Evolutionary conservation across 2,888 invertebrate species (phyloP).

Genomic region (Idaea biselata): DNA sequence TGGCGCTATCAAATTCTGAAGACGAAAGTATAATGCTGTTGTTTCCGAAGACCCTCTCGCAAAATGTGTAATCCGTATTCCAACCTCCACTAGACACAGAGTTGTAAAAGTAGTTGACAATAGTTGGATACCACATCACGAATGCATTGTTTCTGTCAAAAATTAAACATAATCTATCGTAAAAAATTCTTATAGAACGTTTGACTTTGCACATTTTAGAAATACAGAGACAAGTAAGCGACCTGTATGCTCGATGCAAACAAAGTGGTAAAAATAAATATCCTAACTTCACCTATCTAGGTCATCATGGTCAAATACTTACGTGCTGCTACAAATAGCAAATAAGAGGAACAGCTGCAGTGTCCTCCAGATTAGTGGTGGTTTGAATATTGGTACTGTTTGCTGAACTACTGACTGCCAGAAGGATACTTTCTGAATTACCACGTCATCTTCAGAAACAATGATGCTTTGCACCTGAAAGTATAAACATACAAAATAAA

Average conservation of each 20-base stretch:
- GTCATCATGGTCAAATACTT: slow-evolving; percentile 34
- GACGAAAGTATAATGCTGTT: slow-evolving; percentile 14
- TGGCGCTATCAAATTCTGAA: slow-evolving; percentile 11
- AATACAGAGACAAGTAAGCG: too few relatives aligned
- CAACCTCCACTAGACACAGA: slow-evolving; percentile 31
- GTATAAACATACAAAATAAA: background rate
- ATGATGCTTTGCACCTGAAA: slow-evolving; percentile 46
- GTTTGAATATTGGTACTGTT: slow-evolving; percentile 72
- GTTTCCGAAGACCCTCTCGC: slow-evolving; percentile 40
- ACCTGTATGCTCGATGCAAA: background rate
- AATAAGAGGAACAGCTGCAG: slow-evolving; percentile 75
- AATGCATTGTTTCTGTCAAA: slow-evolving; percentile 68
- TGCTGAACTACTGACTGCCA: slow-evolving; percentile 66
- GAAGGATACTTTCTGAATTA: slow-evolving; percentile 37
- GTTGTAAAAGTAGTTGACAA: slow-evolving; percentile 69
- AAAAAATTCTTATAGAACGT: background rate
- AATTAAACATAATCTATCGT: background rate
- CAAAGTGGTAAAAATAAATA: background rate
- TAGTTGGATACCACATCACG: slow-evolving; percentile 76
- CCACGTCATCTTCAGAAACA: slow-evolving; percentile 15
- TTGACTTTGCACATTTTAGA: too few relatives aligned
- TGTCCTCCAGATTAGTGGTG: slow-evolving; percentile 74
- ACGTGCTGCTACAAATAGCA: slow-evolving; percentile 82
- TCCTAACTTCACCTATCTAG: background rate
- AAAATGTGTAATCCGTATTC: slow-evolving; percentile 41